These are phyloP conservation scores for Pelodytes ibericus DNA, from an alignment of 2,797 vertebrate species.

Conservation along the genomic window DNA sequence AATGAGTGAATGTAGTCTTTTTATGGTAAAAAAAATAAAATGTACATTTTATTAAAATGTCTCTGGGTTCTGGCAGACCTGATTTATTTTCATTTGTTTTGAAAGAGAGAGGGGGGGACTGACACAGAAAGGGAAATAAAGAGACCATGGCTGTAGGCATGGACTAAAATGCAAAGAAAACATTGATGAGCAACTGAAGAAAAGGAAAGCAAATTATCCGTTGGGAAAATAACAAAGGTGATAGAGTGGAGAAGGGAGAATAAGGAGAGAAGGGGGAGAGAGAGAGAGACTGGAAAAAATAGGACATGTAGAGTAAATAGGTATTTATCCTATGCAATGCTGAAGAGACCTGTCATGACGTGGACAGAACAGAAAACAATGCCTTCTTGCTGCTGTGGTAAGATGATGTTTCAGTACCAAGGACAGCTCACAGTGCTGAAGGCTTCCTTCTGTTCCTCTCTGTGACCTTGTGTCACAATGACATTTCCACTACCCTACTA, in stretches of 20 bases:
- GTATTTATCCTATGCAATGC: conserved; percentile 36
- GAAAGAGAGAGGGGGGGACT: not conserved
- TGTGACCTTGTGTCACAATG: conserved; percentile 53
- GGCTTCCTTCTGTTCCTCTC: conserved; percentile 35
- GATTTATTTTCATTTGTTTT: not conserved
- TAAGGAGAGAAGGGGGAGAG: not conserved
- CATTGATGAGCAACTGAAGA: not conserved
- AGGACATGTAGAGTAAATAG: conserved; percentile 5
- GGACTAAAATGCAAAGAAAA: not conserved
- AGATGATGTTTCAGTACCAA: conserved; percentile 66
- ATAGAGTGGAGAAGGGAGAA: not conserved
- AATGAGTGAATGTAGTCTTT: not conserved
- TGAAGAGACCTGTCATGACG: conserved; percentile 52
- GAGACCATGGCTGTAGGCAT: not conserved
- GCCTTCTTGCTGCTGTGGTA: conserved; percentile 51
- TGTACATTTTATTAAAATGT: not conserved
- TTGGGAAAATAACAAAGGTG: not conserved
- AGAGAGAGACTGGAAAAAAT: not conserved
- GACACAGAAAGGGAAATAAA: not conserved
- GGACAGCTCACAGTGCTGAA: conserved; percentile 65
- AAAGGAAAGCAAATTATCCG: conserved; percentile 19
- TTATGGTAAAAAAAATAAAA: not conserved
- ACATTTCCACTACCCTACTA: conserved; percentile 30
- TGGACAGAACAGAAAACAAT: conserved; percentile 55
- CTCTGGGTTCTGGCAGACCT: not conserved